Conservation (phyloP, 1,140 invertebrate genomes). For the Trialeurodes vaporariorum region DNA sequence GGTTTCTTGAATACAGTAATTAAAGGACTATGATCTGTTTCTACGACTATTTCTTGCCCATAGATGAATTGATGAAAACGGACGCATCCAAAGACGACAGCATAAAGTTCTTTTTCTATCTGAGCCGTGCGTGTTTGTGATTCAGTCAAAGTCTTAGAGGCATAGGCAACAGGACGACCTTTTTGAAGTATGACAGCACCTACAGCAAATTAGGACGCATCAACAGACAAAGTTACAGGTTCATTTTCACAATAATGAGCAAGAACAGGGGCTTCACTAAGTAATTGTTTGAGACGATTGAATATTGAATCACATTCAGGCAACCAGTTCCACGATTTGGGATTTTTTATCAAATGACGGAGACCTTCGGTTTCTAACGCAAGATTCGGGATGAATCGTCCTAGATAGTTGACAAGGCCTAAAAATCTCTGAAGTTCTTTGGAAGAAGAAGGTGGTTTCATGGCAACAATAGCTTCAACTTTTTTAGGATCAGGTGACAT, state of each 20-base stretch:
- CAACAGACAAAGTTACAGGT: slow-evolving; percentile 28
- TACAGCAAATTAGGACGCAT: slow-evolving; percentile 32
- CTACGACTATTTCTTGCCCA: slow-evolving; percentile 28
- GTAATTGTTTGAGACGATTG: not conserved
- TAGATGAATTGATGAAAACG: slow-evolving; percentile 31
- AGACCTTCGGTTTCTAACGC: not conserved
- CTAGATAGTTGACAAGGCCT: slow-evolving; percentile 6
- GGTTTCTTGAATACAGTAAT: slow-evolving; percentile 33
- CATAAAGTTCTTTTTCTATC: slow-evolving; percentile 36
- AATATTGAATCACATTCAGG: not conserved
- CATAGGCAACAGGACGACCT: slow-evolving; percentile 17
- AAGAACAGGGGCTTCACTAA: not conserved
- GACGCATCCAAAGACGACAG: slow-evolving; percentile 27
- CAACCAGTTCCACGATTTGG: not conserved
- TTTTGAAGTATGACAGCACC: slow-evolving; percentile 36
- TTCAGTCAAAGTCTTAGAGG: slow-evolving; percentile 27
- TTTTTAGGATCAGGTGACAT: not conserved
- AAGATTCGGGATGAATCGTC: slow-evolving; percentile 6
- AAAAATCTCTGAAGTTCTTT: slow-evolving; percentile 9
- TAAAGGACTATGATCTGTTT: slow-evolving; percentile 36
- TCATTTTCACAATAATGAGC: slow-evolving; percentile 13
- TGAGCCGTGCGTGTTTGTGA: slow-evolving; percentile 33
- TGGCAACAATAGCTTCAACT: not conserved
- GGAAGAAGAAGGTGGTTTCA: not conserved
- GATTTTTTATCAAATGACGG: not conserved